These are phyloP conservation scores for Synanthedon tipuliformis DNA, from an alignment of 2,888 invertebrate species.

Conservation along the genomic window DNA sequence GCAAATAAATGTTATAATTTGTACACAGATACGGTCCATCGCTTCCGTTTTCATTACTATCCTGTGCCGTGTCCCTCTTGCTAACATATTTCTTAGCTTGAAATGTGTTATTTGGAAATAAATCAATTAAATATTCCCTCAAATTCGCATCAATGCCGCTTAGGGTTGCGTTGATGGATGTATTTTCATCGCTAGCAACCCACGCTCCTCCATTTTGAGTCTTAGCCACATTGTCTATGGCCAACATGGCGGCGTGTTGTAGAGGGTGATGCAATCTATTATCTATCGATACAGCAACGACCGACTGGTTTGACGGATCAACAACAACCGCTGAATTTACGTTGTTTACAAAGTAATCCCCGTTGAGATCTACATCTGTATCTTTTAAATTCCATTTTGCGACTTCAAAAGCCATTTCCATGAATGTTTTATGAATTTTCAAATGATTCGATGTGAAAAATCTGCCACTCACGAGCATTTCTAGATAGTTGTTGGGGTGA, in stretches of 20 bases:
- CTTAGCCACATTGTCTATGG: slow-evolving; percentile 86
- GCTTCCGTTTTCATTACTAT: slow-evolving; percentile 9
- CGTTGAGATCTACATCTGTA: slow-evolving; percentile 5
- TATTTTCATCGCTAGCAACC: slow-evolving; percentile 22
- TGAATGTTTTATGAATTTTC: slow-evolving; percentile 66
- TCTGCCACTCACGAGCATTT: slow-evolving; percentile 72
- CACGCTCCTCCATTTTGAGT: slow-evolving; percentile 85
- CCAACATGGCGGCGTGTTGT: slow-evolving; percentile 87
- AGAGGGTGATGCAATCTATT: slow-evolving; percentile 73
- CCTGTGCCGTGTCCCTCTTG: slow-evolving; percentile 25
- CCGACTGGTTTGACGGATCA: slow-evolving; percentile 74
- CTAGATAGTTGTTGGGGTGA: slow-evolving; percentile 81
- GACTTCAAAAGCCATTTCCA: slow-evolving; percentile 70
- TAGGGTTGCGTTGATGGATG: slow-evolving; percentile 8
- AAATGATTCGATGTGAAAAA: slow-evolving; percentile 71
- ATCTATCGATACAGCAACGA: slow-evolving; percentile 77
- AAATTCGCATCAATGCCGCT: slow-evolving; percentile 51
- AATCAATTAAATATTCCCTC: slow-evolving; percentile 33
- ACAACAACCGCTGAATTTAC: slow-evolving; percentile 71
- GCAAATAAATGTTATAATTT: slow-evolving; percentile 85
- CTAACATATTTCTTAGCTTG: slow-evolving; percentile 52
- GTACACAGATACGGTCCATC: slow-evolving; percentile 85
- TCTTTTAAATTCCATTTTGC: slow-evolving; percentile 35
- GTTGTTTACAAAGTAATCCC: neutral
- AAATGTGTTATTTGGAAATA: slow-evolving; percentile 41